phyloP scores from a whole-genome alignment of 2,888 invertebrate genomes.

The Machimus atricapillus region DNA sequence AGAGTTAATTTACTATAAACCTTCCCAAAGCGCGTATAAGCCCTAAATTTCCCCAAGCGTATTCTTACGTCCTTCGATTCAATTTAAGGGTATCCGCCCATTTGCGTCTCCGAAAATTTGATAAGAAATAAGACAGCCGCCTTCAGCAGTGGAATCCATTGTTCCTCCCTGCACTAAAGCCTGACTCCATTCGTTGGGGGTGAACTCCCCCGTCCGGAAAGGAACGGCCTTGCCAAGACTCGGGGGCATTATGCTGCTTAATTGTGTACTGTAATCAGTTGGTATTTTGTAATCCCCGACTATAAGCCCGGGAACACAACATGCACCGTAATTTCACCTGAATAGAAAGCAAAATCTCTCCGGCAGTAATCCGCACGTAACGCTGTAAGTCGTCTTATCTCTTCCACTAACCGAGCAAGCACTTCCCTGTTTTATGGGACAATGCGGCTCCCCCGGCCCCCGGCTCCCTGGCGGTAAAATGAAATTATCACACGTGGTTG shows the following conservation, averaged over 20 bases:
- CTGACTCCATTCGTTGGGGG: not conserved
- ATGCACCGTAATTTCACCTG: constrained; percentile 33
- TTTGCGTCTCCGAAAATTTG: not conserved
- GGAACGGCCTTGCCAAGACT: not conserved
- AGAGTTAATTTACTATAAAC: not conserved
- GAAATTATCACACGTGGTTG: constrained; percentile 40
- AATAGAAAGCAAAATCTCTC: constrained; percentile 28
- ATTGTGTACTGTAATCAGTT: constrained; percentile 38
- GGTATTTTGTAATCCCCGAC: constrained; percentile 24
- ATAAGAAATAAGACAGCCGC: not conserved
- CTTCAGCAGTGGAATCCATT: not conserved
- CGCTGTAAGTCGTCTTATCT: constrained; percentile 39
- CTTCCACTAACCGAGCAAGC: constrained; percentile 35
- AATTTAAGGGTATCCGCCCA: not conserved
- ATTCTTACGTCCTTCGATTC: not conserved
- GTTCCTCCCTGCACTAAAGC: not conserved
- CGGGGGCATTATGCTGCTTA: constrained; percentile 10
- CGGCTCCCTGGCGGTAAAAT: not conserved
- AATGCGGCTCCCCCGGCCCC: not conserved
- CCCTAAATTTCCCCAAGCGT: not conserved
- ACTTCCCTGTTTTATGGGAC: constrained; percentile 26
- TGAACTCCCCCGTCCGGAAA: not conserved
- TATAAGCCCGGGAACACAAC: not conserved
- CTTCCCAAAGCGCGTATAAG: not conserved
- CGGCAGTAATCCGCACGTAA: constrained; percentile 33